These are phyloP conservation scores for Ips nitidus DNA, from an alignment of 1,140 invertebrate genomes.

Conservation along the genomic window DNA sequence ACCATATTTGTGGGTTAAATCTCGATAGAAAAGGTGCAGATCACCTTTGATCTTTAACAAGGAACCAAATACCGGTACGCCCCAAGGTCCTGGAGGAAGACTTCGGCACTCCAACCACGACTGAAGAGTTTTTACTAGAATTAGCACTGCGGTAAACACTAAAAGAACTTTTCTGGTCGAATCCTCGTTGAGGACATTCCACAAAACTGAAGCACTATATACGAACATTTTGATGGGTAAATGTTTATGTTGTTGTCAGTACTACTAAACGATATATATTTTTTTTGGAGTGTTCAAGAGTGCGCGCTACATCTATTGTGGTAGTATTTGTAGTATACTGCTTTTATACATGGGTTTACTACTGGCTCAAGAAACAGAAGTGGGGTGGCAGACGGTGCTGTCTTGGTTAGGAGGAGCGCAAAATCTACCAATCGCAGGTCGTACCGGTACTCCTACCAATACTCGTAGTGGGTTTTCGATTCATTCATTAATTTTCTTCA, in stretches of 20 bases:
- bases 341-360: constrained; percentile 46
- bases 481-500: constrained; percentile 44
- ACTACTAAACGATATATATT: constrained; percentile 15
- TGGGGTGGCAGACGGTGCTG: constrained; percentile 36
- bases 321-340: constrained; percentile 42
- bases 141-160: constrained; percentile 60
- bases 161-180: constrained; percentile 47
- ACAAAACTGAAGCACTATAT: constrained; percentile 45
- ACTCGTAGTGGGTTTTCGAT: constrained; percentile 36
- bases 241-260: constrained; percentile 25
- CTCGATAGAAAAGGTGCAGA: constrained; percentile 74
- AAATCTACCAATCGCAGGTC: constrained; percentile 36
- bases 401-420: constrained; percentile 43
- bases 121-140: constrained; percentile 55
- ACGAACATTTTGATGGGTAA: constrained; percentile 47
- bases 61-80: constrained; percentile 79
- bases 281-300: constrained; percentile 31
- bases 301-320: constrained; percentile 37
- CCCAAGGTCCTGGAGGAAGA: constrained; percentile 84
- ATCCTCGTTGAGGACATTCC: constrained; percentile 42
- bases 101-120: constrained; percentile 58
- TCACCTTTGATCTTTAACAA: constrained; percentile 75
- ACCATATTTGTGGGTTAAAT: constrained; percentile 76
- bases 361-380: constrained; percentile 39
- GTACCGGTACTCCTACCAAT: constrained; percentile 27